phyloP scores from a whole-genome alignment of 1,140 invertebrate species.

The Lineus longissimus region DNA sequence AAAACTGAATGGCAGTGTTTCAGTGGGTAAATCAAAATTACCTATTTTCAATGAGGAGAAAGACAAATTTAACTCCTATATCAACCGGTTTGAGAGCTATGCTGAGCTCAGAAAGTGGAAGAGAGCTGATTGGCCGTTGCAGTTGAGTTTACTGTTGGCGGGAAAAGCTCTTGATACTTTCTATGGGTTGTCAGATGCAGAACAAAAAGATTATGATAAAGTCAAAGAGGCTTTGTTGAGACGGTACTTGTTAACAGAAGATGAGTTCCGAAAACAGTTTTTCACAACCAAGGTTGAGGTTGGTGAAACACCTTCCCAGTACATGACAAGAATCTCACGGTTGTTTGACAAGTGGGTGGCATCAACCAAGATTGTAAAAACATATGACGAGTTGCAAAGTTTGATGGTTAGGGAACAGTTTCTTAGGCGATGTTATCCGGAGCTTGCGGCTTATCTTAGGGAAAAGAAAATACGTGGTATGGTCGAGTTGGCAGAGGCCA shows the following conservation, averaged over 20 bases:
- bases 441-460: not conserved
- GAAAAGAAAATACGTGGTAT: not conserved
- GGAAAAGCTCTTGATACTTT: slow-evolving; percentile 24
- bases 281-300: slow-evolving; percentile 7
- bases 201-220: slow-evolving; percentile 18
- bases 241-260: slow-evolving; percentile 21
- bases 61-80: slow-evolving; percentile 20
- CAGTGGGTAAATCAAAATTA: not conserved
- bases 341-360: slow-evolving; percentile 1
- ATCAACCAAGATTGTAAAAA: not conserved
- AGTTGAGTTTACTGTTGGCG: slow-evolving; percentile 19
- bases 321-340: not conserved
- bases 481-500: not conserved
- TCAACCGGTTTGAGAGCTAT: slow-evolving; percentile 20
- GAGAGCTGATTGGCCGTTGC: slow-evolving; percentile 8
- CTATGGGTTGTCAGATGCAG: slow-evolving; percentile 12
- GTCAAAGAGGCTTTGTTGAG: slow-evolving; percentile 25
- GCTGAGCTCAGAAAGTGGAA: slow-evolving; percentile 14
- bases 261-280: slow-evolving; percentile 18
- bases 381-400: not conserved
- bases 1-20: no score
- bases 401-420: slow-evolving; percentile 5
- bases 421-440: not conserved
- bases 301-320: slow-evolving; percentile 17
- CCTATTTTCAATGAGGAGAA: slow-evolving; percentile 20